These are phyloP conservation scores for Lophotriccus pileatus DNA, from an alignment of 2,797 vertebrate species.

Conservation along the genomic window DNA sequence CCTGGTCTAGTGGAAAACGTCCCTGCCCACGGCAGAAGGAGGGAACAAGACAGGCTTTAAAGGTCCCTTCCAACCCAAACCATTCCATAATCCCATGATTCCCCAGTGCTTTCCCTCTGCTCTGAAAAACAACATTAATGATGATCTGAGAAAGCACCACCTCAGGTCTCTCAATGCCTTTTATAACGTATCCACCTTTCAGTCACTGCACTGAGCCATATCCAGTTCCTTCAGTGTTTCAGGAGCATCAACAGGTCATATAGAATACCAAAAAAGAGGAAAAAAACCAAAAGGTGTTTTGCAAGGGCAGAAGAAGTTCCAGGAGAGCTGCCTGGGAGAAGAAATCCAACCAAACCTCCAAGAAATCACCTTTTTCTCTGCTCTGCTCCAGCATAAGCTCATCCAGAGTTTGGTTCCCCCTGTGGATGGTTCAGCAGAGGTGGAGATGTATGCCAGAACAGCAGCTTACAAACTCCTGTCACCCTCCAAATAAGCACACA, in stretches of 20 bases:
- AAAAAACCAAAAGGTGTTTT: background rate
- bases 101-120: background rate
- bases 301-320: background rate
- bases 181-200: background rate
- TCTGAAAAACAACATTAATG: background rate
- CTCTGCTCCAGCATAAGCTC: background rate
- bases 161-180: background rate
- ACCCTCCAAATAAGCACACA: background rate
- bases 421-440: background rate
- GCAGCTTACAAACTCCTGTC: background rate
- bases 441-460: background rate
- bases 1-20: background rate
- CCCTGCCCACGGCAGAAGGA: background rate
- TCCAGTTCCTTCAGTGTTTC: background rate
- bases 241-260: background rate
- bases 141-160: background rate
- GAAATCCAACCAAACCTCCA: background rate
- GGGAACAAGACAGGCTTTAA: background rate
- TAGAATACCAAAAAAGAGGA: accelerated
- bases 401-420: background rate
- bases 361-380: background rate
- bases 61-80: background rate
- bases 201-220: background rate
- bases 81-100: background rate
- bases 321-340: background rate